Percentiles rank a stretch among this genome's conserved stretches.
phyloP scores from a whole-genome alignment of 2,113 vertebrate species.

The Leptobrachium ailaonicum region DNA sequence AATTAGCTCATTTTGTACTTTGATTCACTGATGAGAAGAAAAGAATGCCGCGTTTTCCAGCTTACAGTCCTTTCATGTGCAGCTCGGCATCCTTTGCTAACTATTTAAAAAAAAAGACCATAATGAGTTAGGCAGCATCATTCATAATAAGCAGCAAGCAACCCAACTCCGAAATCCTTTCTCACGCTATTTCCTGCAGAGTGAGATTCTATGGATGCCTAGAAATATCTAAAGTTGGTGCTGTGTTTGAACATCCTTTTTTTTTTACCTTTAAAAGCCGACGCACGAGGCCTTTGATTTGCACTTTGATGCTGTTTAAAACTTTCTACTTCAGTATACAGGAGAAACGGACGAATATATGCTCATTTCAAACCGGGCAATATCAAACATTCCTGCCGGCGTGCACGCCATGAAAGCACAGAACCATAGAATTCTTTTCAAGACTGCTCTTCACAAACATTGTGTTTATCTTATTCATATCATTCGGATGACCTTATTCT shows the following conservation, averaged over 20 bases:
- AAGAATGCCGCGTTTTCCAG: slow-evolving; percentile 47
- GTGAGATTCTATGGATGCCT: slow-evolving; percentile 64
- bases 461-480: slow-evolving; percentile 76
- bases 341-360: slow-evolving; percentile 71
- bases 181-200: slow-evolving; percentile 71
- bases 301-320: slow-evolving; percentile 67
- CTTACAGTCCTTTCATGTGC: slow-evolving; percentile 53
- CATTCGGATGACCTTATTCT: slow-evolving; percentile 74
- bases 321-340: slow-evolving; percentile 68
- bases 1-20: slow-evolving; percentile 59
- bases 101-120: slow-evolving; percentile 52
- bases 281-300: slow-evolving; percentile 70
- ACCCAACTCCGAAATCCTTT: slow-evolving; percentile 61
- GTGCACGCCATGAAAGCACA: slow-evolving; percentile 63
- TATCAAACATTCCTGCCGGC: slow-evolving; percentile 69
- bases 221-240: slow-evolving; percentile 62
- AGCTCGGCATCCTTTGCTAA: slow-evolving; percentile 52
- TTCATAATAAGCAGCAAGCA: slow-evolving; percentile 63
- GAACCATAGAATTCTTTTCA: slow-evolving; percentile 64
- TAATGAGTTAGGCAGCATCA: slow-evolving; percentile 61
- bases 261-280: slow-evolving; percentile 69
- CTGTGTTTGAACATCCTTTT: slow-evolving; percentile 67
- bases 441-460: slow-evolving; percentile 68
- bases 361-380: slow-evolving; percentile 73
- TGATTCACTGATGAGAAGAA: slow-evolving; percentile 53